Percentiles rank a stretch among this genome's conserved stretches.
Evolutionary conservation across 23 tunicate species (phyloP).

Genomic region (Oikopleura vanhoeffeni): DNA sequence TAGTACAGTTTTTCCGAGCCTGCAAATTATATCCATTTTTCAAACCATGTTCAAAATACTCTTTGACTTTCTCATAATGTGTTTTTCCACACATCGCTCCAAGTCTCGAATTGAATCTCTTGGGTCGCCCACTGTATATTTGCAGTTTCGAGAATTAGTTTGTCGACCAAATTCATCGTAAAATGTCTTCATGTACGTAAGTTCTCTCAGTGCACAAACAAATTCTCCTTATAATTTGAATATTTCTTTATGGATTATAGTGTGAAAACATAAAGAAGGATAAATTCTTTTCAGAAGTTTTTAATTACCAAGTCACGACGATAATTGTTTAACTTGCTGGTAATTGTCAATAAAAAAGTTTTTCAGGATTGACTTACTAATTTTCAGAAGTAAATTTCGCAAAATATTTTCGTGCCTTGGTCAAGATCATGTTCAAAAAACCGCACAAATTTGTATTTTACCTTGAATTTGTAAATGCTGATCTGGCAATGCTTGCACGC

Average conservation of each 20-base stretch:
- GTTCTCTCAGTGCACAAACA: slow-evolving; percentile 69
- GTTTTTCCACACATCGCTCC: slow-evolving; percentile 54
- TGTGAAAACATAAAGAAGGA: background rate
- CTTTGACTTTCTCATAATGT: slow-evolving; percentile 30
- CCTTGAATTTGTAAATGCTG: slow-evolving; percentile 61
- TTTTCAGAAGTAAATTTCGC: no score
- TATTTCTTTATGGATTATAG: no score
- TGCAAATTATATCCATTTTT: background rate
- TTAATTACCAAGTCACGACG: background rate
- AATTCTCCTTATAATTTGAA: slow-evolving; percentile 29
- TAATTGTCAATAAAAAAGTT: no score
- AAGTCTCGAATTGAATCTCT: slow-evolving; percentile 19
- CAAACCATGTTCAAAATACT: background rate
- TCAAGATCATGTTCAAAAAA: no score
- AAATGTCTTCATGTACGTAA: slow-evolving; percentile 34
- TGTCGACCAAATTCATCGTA: slow-evolving; percentile 23
- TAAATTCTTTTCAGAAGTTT: background rate
- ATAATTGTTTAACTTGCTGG: no score
- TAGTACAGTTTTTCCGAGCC: slow-evolving; percentile 27
- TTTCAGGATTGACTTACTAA: no score
- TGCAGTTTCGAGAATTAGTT: slow-evolving; percentile 19
- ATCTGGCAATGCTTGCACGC: slow-evolving; percentile 23
- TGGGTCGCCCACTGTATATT: slow-evolving; percentile 38
- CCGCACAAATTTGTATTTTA: no score
- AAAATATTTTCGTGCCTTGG: no score